These are phyloP conservation scores for Picus viridis DNA, from an alignment of 2,797 vertebrate species.

Conservation along the genomic window DNA sequence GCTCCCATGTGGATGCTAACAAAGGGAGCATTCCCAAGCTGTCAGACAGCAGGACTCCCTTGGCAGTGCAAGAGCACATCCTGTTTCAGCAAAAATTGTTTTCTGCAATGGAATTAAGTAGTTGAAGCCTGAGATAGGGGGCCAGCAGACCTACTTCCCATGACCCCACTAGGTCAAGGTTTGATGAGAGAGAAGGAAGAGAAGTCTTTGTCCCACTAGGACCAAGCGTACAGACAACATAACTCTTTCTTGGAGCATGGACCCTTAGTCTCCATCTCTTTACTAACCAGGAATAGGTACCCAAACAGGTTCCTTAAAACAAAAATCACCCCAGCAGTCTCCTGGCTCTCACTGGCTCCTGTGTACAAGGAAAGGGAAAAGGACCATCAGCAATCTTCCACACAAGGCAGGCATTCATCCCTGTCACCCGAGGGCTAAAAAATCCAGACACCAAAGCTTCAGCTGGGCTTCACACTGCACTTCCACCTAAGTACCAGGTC, in stretches of 20 bases:
- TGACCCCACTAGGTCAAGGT: not conserved
- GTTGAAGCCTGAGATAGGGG: not conserved
- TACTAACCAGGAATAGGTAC: not conserved
- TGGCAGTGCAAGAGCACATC: not conserved
- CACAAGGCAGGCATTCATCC: rapidly evolving
- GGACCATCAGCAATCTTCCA: not conserved
- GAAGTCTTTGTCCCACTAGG: not conserved
- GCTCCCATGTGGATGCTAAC: conserved; percentile 5
- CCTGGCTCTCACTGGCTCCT: not conserved
- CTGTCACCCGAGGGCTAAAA: not conserved
- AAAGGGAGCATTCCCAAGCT: conserved; percentile 45
- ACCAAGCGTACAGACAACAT: not conserved
- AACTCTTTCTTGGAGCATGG: not conserved
- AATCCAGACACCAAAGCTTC: not conserved
- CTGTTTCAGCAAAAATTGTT: conserved; percentile 20
- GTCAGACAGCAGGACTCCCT: conserved; percentile 30
- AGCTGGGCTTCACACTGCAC: not conserved
- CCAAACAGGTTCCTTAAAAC: not conserved
- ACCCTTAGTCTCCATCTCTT: not conserved
- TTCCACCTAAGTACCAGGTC: not conserved
- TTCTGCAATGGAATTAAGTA: conserved; percentile 23
- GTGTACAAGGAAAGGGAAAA: not conserved
- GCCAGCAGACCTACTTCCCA: not conserved
- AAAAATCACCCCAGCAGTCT: not conserved
- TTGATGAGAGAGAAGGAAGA: conserved; percentile 4